Evolutionary conservation across 2,113 vertebrate species (phyloP), one percentile per base, ranked within the genome.

Genomic region (Lipophrys pholis): DNA sequence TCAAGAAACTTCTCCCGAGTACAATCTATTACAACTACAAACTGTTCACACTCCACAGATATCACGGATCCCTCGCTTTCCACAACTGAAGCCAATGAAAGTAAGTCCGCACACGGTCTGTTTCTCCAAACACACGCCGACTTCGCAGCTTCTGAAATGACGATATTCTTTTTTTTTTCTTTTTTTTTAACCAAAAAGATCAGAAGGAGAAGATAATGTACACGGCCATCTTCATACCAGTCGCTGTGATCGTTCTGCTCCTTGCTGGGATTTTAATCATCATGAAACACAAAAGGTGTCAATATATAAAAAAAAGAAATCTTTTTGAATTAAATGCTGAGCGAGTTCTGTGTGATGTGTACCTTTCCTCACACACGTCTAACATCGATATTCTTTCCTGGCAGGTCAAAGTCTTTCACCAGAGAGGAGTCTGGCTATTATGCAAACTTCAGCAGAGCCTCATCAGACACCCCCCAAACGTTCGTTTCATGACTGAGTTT

Each of bases 371-470:
- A n/a, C n/a, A n/a, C n/a, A n/a, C n/a, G n/a, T n/a, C n/a, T 2
- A 30, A 2, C 21, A 30, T 30, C 21, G 21, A 46, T 11, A 48
- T 14, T 2, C 1, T 6, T n/a, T 7, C 70, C 71, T 62, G 14
- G 14, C 62, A 91, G 90, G 79, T 53, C 60, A 42, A 3, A 41
- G 10, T 9, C 39, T 48, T 5, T 78, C 0, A 77, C 17, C 35
- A 69, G 78, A 55, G 8, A 77, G 45, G 40, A 64, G 3, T 90
- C 90, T 69, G 81, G 76, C 51, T 82, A 89, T 59, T 91, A 88
- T 57, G 84, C 41, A 3, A 90, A 89, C 73, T 83, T 86, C 38
- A 87, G 69, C 54, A 66, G 66, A 68, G 8, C 69, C 21, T 15
- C 72, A 42, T 46, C 54, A 46, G 62, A 69, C 48, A 38, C 77